These are phyloP conservation scores for Formicarius rufipectus DNA, from an alignment of 2,113 vertebrate genomes.

Conservation along the genomic window DNA sequence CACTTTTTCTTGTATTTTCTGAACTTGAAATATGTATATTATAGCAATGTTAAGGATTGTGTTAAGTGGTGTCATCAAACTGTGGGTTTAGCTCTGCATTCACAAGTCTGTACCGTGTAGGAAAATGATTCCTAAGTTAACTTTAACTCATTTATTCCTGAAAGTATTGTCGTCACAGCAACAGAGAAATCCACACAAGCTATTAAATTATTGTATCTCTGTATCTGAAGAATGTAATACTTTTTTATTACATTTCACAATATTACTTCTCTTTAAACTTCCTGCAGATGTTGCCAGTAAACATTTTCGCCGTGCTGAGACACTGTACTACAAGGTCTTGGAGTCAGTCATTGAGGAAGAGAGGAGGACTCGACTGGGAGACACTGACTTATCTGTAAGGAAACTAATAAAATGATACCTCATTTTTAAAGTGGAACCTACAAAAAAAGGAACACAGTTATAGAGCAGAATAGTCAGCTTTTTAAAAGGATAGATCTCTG, in stretches of 20 bases:
- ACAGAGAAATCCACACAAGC: background rate
- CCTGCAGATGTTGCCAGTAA: conserved; percentile 84
- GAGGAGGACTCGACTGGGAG: conserved; percentile 83
- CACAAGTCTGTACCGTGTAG: background rate
- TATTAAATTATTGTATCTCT: background rate
- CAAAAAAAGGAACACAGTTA: background rate
- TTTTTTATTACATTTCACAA: background rate
- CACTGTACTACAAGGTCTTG: conserved; percentile 90
- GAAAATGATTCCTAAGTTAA: background rate
- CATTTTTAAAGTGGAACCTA: background rate
- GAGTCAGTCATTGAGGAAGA: conserved; percentile 90
- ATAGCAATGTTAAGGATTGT: background rate
- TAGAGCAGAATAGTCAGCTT: background rate
- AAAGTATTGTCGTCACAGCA: background rate
- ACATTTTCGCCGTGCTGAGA: conserved; percentile 86
- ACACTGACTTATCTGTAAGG: conserved; percentile 89
- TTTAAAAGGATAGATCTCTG: background rate
- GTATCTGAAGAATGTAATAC: background rate
- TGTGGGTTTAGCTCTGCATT: background rate
- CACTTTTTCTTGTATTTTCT: background rate
- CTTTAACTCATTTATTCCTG: background rate
- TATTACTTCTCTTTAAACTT: background rate
- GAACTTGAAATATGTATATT: background rate
- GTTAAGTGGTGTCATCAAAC: background rate
- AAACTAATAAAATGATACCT: background rate